Evolutionary conservation across 53 echinoderm and acorn worm species (phyloP).

Genomic region (Luidia sarsii): DNA sequence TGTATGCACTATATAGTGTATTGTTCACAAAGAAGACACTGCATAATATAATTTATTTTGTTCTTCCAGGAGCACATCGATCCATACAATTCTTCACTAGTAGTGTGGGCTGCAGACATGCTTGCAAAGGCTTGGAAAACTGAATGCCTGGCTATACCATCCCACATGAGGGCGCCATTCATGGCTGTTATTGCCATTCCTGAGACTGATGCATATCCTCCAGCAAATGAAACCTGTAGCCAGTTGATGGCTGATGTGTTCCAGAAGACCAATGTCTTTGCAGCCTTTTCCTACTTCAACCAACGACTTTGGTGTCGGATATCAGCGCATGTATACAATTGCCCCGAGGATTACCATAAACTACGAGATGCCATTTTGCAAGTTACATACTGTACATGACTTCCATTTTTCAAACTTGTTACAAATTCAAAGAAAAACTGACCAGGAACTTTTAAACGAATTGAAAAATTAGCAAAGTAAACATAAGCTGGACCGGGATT

Average conservation of each 20-base stretch:
- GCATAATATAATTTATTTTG: not conserved
- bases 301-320: conserved; percentile 60
- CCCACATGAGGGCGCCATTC: conserved; percentile 65
- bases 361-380: conserved; percentile 50
- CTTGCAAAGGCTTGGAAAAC: conserved; percentile 64
- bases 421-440: no score
- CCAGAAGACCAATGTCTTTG: conserved; percentile 9
- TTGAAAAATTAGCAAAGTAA: no score
- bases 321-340: conserved; percentile 57
- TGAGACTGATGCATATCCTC: conserved; percentile 9
- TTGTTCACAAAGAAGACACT: not conserved
- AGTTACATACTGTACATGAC: no score
- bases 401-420: no score
- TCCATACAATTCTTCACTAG: conserved; percentile 40
- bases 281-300: conserved; percentile 4
- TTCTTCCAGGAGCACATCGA: conserved; percentile 55
- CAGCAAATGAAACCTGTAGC: not conserved
- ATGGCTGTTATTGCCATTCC: conserved; percentile 73
- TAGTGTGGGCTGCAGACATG: conserved; percentile 73
- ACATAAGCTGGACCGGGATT: no score
- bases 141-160: conserved; percentile 44
- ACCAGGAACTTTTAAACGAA: no score
- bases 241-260: conserved; percentile 47
- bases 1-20: no score
- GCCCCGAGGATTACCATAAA: conserved; percentile 43